Percentiles rank a stretch among this genome's conserved stretches.
phyloP scores from a whole-genome alignment of 2,888 invertebrate species.

The Stictocephala bisonia region DNA sequence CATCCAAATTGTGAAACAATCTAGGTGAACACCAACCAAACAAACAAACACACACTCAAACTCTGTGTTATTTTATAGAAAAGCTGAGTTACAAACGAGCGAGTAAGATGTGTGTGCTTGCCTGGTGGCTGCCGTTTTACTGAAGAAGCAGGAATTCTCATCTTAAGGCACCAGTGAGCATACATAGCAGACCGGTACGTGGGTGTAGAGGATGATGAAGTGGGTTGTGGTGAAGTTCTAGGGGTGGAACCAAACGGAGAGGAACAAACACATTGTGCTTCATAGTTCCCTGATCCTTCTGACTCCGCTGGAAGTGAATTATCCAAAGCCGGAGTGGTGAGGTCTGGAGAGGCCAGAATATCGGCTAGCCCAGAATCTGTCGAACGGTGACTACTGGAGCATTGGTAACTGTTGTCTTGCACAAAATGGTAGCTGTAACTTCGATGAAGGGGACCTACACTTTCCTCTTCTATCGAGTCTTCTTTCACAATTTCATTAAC shows the following conservation, averaged over 20 bases:
- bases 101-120: conserved; percentile 55
- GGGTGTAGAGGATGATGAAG: conserved; percentile 17
- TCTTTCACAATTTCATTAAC: conserved; percentile 50
- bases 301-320: conserved; percentile 47
- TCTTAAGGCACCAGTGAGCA: conserved; percentile 95
- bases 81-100: conserved; percentile 18
- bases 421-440: conserved; percentile 43
- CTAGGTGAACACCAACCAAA: conserved; percentile 2
- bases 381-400: conserved; percentile 75
- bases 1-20: no score
- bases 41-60: conserved; percentile 33
- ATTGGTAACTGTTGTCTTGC: conserved; percentile 55
- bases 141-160: conserved; percentile 75
- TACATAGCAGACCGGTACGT: conserved; percentile 84
- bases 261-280: conserved; percentile 77
- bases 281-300: conserved; percentile 70
- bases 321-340: conserved; percentile 58
- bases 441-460: conserved; percentile 8
- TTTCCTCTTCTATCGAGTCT: conserved; percentile 1
- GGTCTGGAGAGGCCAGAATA: conserved; percentile 76
- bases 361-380: conserved; percentile 87
- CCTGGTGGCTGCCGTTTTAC: conserved; percentile 47
- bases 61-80: conserved; percentile 24
- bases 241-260: conserved; percentile 65
- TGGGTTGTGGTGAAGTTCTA: conserved; percentile 21